Percentiles rank a stretch among this genome's conserved stretches.
Evolutionary conservation across 2,888 invertebrate species (phyloP).

Genomic region (Drosophila austrosaltans): DNA sequence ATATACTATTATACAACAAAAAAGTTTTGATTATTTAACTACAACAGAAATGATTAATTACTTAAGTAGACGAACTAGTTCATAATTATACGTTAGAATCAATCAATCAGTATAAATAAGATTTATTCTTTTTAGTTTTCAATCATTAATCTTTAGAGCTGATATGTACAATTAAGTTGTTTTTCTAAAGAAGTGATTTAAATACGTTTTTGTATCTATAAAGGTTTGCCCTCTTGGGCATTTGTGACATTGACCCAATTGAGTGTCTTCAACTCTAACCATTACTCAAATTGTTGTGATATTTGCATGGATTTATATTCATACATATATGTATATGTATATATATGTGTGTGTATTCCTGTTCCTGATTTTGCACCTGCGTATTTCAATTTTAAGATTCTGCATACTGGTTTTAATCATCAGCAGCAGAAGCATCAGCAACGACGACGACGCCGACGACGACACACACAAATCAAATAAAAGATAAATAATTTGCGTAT

Average conservation of each 20-base stretch:
- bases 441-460: constrained; percentile 30
- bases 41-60: not conserved
- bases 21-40: not conserved
- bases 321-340: not conserved
- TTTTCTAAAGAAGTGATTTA: not conserved
- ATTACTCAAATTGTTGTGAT: not conserved
- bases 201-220: not conserved
- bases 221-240: not conserved
- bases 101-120: too few species aligned
- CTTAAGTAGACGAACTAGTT: not conserved
- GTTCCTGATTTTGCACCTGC: constrained; percentile 29
- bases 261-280: constrained; percentile 18
- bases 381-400: constrained; percentile 18
- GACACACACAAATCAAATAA: constrained; percentile 64
- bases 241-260: constrained; percentile 53
- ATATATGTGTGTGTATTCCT: not conserved
- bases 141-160: not conserved
- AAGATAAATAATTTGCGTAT: constrained; percentile 66
- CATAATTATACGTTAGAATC: too few species aligned
- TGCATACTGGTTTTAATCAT: constrained; percentile 41
- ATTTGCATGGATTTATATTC: not conserved
- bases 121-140: not conserved
- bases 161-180: not conserved
- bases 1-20: not conserved
- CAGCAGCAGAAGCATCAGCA: constrained; percentile 16